Conservation (phyloP, 1,140 invertebrate species). For the Globodera rostochiensis region DNA sequence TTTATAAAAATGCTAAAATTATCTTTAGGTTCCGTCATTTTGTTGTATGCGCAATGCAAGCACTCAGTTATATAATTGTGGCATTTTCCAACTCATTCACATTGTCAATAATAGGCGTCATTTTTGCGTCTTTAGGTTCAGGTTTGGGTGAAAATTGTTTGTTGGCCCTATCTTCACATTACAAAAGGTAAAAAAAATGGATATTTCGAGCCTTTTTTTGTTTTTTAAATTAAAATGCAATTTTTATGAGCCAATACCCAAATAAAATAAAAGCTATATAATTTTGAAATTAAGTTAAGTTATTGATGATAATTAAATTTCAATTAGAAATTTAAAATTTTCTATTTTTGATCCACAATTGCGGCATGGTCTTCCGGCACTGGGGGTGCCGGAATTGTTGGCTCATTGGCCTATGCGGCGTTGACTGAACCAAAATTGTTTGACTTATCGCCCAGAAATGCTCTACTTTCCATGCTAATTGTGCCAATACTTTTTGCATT, state of each 20-base stretch:
- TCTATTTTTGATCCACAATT: conserved; percentile 48
- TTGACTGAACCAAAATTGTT: conserved; percentile 50
- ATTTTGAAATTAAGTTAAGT: neutral
- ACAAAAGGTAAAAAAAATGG: conserved; percentile 31
- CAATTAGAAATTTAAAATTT: conserved; percentile 5
- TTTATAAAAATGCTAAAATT: neutral
- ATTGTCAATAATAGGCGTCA: conserved; percentile 46
- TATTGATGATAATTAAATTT: no score
- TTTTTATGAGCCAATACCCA: neutral
- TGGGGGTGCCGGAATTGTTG: conserved; percentile 57
- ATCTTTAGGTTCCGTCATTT: conserved; percentile 41
- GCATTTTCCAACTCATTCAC: conserved; percentile 40
- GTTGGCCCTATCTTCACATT: conserved; percentile 40
- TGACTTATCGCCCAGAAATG: conserved; percentile 32
- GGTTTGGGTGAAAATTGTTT: conserved; percentile 48
- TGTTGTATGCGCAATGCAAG: conserved; percentile 45
- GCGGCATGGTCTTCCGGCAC: conserved; percentile 56
- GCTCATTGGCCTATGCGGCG: conserved; percentile 48
- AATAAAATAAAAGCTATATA: neutral
- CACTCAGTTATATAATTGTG: conserved; percentile 36
- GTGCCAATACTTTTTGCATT: conserved; percentile 46
- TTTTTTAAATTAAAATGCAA: neutral
- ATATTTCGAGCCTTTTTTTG: neutral
- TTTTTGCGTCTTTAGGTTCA: conserved; percentile 44
- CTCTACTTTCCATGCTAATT: conserved; percentile 49